Conservation (phyloP, 2,113 vertebrate species). For the Eubucco bourcierii region DNA sequence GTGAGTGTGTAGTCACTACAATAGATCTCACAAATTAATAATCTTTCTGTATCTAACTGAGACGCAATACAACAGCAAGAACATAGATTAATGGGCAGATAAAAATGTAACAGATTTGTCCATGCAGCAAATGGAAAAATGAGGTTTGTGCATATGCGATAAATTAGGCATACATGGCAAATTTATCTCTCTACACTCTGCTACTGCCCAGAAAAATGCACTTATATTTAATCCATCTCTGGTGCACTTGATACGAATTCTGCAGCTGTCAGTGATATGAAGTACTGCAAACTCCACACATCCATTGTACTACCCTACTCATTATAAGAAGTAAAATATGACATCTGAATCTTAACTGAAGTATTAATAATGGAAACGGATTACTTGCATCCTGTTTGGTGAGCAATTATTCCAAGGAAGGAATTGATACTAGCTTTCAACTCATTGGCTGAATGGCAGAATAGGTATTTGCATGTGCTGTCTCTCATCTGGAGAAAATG, state of each 20-base stretch:
- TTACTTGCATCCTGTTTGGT: conserved; percentile 60
- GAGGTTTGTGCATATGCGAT: background rate
- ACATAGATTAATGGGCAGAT: background rate
- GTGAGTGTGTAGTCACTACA: background rate
- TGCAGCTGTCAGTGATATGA: conserved; percentile 28
- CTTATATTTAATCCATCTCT: conserved; percentile 47
- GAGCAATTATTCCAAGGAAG: conserved; percentile 57
- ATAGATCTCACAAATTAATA: background rate
- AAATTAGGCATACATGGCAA: background rate
- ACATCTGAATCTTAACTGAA: conserved; percentile 57
- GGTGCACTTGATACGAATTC: conserved; percentile 4
- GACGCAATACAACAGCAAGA: background rate
- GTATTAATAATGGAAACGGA: conserved; percentile 73
- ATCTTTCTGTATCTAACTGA: background rate
- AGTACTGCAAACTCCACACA: conserved; percentile 23
- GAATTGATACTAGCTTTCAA: conserved; percentile 54
- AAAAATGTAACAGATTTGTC: background rate
- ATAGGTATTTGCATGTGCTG: conserved; percentile 33
- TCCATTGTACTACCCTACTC: conserved; percentile 52
- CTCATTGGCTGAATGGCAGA: conserved; percentile 41
- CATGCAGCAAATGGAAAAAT: background rate
- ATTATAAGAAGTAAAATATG: conserved; percentile 62
- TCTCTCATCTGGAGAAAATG: conserved; percentile 56
- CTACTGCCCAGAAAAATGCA: conserved; percentile 7
- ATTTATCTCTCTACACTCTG: conserved; percentile 1